Base-by-base conservation (phyloP, 2,797 vertebrate species). In the Cetoscarus ocellatus region DNA sequence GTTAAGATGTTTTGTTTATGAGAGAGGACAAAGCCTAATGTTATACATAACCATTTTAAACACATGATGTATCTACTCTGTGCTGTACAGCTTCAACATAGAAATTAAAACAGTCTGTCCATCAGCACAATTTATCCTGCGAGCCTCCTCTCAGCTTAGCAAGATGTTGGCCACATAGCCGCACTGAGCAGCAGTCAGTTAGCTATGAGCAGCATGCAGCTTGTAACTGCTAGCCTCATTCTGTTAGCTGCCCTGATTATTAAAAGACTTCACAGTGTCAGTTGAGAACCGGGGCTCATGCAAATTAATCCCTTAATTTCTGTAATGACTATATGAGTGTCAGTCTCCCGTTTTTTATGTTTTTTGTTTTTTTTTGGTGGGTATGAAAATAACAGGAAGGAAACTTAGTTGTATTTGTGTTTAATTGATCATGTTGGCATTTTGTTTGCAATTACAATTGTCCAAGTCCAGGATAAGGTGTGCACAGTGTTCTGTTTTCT, bases 91-190 rank as follows among this genome's bases (percentile, higher is more conserved):
- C 63, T 61, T 62, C 42, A 43, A 69, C n/a, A 72, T 72, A 61
- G 7, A 54, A 67, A 77, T 62, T 9, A 51, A 70, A 51, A 77
- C 58, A 14, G 51, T 57, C 47, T 63, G 58, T 63, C 13, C 43
- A 8, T 72, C 58, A 70, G 66, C 69, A 59, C 38, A 18, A 12
- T 64, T 69, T 75, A 8, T 61, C 40, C 35, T 59, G 10, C 17
- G n/a, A 53, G 70, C 65, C 67, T 70, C 59, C 36, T 14, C 39
- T 51, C 55, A 52, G 72, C 51, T 73, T 68, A 75, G 54, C 61
- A 69, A 72, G 55, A 76, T 72, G 76, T 81, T 60, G 57, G 47
- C 82, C 43, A 61, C 58, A 62, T 53, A 49, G 36, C 59, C 60
- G 34, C 38, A 53, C 52, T 36, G 56, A 48, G 64, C 18, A 12